Percentiles rank a stretch among this genome's conserved stretches.
Evolutionary conservation across 2,797 vertebrate genomes (phyloP).

Genomic region (Tokudaia muenninki): DNA sequence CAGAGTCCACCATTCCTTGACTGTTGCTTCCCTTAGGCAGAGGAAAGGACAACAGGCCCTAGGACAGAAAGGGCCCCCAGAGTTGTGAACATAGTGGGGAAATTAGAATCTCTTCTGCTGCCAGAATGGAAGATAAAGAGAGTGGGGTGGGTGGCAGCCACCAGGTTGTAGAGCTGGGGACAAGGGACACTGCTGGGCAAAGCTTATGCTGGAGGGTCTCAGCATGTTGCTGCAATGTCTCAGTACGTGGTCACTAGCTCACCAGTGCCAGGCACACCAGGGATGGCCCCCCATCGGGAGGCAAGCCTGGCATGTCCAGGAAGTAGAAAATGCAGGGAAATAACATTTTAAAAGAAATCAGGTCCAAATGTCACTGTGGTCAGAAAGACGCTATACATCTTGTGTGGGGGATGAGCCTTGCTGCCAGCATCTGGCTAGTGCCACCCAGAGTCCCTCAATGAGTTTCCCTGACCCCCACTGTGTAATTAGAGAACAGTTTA

Average conservation of each 20-base stretch:
- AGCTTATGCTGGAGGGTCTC: background rate
- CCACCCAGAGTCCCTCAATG: too few relatives aligned
- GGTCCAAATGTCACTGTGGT: background rate
- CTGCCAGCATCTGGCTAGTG: background rate
- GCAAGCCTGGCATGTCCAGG: background rate
- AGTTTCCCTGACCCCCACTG: background rate
- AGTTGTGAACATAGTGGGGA: background rate
- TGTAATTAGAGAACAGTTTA: background rate
- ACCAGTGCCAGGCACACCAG: background rate
- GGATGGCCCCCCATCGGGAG: background rate
- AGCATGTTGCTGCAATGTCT: background rate
- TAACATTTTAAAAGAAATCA: background rate
- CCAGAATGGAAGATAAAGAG: background rate
- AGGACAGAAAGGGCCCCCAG: background rate
- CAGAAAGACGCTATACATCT: background rate
- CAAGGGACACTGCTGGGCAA: background rate
- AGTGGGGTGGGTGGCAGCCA: background rate
- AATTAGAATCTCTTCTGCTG: background rate
- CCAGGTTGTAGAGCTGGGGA: background rate
- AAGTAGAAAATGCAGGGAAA: background rate
- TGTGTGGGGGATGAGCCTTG: background rate
- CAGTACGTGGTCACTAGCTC: fast-evolving
- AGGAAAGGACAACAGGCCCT: background rate
- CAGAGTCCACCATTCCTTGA: background rate
- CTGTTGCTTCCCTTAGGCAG: background rate